Conservation (phyloP, 2,797 vertebrate species). For the Sebastes variabilis region DNA sequence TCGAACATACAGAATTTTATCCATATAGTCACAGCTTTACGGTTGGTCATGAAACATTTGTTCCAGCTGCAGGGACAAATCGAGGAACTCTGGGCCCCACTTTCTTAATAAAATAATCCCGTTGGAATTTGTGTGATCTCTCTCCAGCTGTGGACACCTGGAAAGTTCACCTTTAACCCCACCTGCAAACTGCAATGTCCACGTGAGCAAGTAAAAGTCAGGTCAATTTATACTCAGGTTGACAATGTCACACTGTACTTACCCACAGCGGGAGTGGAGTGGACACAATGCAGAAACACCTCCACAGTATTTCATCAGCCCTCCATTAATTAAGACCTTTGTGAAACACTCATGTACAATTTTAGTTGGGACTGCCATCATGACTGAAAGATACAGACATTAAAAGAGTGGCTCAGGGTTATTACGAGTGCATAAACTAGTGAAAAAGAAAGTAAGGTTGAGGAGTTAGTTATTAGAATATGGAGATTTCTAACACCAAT, state of each 20-base stretch:
- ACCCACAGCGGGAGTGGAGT: constrained; percentile 2
- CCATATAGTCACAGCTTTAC: constrained; percentile 14
- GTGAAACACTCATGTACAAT: background rate
- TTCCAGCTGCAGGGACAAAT: constrained; percentile 52
- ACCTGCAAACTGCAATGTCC: constrained; percentile 51
- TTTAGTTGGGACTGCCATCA: background rate
- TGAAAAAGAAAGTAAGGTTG: background rate
- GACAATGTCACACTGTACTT: constrained; percentile 2
- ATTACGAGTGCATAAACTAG: background rate
- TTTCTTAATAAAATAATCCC: constrained; percentile 75
- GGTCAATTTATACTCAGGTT: constrained; percentile 11
- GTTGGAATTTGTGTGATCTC: constrained; percentile 67
- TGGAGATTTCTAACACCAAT: background rate
- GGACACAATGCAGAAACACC: background rate
- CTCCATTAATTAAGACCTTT: background rate
- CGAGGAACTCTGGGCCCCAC: constrained; percentile 20
- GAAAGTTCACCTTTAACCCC: constrained; percentile 58
- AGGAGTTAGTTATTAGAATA: background rate
- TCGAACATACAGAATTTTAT: constrained; percentile 42
- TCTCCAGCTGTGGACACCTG: constrained; percentile 73
- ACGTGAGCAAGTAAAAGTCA: constrained; percentile 10
- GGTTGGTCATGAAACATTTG: constrained; percentile 45
- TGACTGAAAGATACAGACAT: background rate
- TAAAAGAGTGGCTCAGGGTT: background rate
- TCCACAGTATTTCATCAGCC: background rate